A percentile compares a stretch with the other conserved stretches of the same genome.
Evolutionary conservation across 2,888 invertebrate species (phyloP).

Genomic region (Acanthosepion lycidas): DNA sequence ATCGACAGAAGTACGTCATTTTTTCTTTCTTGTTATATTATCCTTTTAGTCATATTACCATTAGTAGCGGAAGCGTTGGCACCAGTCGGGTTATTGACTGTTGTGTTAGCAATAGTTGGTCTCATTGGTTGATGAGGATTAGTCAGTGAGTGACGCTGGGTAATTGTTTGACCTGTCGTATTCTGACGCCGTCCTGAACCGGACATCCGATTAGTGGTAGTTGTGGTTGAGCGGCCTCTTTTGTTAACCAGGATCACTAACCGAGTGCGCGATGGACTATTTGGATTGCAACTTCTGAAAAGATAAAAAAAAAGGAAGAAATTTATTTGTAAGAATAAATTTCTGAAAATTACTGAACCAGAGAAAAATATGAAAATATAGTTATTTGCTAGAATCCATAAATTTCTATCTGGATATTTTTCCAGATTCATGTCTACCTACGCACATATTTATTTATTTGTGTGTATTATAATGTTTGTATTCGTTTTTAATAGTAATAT

Average conservation of each 20-base stretch:
- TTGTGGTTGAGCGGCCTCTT: slow-evolving; percentile 41
- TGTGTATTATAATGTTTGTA: too few species aligned
- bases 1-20: not conserved
- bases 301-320: not conserved
- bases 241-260: slow-evolving; percentile 35
- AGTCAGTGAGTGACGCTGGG: slow-evolving; percentile 33
- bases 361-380: not conserved
- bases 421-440: too few species aligned
- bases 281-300: slow-evolving; percentile 45
- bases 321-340: not conserved
- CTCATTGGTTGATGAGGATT: slow-evolving; percentile 35
- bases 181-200: slow-evolving; percentile 34
- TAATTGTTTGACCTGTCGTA: not conserved
- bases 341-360: not conserved
- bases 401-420: too few species aligned
- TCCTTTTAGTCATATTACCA: slow-evolving; percentile 3
- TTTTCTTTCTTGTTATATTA: not conserved
- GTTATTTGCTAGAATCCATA: too few species aligned
- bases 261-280: slow-evolving; percentile 35
- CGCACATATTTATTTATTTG: too few species aligned
- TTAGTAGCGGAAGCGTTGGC: not conserved
- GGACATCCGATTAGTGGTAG: not conserved
- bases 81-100: not conserved
- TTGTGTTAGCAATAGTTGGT: not conserved
- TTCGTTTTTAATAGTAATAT: too few species aligned